Evolutionary conservation across 2,113 vertebrate species (phyloP), one percentile per base, ranked within the genome.

Genomic region (Corythoichthys haematopterus): DNA sequence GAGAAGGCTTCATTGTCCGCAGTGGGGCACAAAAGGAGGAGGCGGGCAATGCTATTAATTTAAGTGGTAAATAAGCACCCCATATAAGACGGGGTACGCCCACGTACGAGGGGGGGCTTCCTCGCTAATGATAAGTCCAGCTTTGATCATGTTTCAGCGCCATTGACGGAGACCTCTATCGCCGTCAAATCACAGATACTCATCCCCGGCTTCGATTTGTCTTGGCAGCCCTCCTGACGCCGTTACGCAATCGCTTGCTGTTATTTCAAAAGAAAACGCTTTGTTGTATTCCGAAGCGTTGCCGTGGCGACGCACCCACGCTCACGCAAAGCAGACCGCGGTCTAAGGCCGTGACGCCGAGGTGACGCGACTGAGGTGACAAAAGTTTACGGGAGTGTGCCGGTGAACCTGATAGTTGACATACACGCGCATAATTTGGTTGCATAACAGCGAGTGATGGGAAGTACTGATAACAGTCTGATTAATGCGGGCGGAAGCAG

Each of bases 1-100:
- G 79, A 74, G 79, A 89, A 84, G 75, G 82, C 71, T 80, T 85
- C 75, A 86, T 88, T 89, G 85, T 87, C 77, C 85, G 72, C 82
- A 16, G 58, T 77, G 86, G 84, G 74, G 76, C 81, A 89, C 85
- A 87, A 87, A 72, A 87, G 74, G 64, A 78, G 77, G 71, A 81
- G 86, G 87, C 85, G 77, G 87, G 75, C 71, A 67, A 63, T 51
- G 36, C 79, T 79, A 88, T 89, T 86, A 88, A 78, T 82, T 84
- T 85, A 87, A 86, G 84, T 80, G 79, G 82, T 86, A 87, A 90
- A 89, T 85, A 87, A 87, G 75, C 9, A 50, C 81, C 37, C 71
- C 82, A 77, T 75, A 6, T 78, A 69, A 74, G 73, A 48, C 2
- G 37, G 0, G 75, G 81, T 84, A 80, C 70, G 66, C 84, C 84